Conservation (phyloP, 2,797 vertebrate genomes). For the Fundulus diaphanus region DNA sequence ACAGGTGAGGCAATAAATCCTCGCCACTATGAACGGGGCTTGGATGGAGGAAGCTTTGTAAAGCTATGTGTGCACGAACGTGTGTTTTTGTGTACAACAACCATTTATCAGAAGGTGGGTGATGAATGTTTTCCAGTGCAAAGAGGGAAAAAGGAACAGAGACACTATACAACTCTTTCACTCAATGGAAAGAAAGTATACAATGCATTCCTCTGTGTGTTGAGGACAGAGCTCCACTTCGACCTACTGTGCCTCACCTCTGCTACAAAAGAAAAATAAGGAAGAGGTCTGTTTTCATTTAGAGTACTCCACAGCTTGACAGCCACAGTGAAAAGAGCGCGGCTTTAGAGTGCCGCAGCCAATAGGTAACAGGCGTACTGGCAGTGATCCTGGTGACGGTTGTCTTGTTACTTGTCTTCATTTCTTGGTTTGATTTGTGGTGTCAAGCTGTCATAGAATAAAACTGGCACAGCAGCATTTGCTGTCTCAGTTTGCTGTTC, state of each 20-base stretch:
- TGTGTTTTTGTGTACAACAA: slow-evolving; percentile 54
- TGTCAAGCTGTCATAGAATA: slow-evolving; percentile 76
- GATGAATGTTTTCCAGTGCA: slow-evolving; percentile 63
- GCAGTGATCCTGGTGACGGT: slow-evolving; percentile 69
- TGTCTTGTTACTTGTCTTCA: slow-evolving; percentile 75
- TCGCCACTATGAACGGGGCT: slow-evolving; percentile 27
- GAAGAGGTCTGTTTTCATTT: slow-evolving; percentile 72
- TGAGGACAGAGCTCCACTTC: slow-evolving; percentile 58
- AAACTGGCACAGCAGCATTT: slow-evolving; percentile 58
- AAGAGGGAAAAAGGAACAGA: slow-evolving; percentile 53
- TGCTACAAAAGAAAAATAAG: slow-evolving; percentile 44
- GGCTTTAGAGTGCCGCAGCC: slow-evolving; percentile 61
- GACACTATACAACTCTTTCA: slow-evolving; percentile 58
- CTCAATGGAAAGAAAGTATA: slow-evolving; percentile 54
- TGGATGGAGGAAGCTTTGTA: slow-evolving; percentile 32
- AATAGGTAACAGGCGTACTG: slow-evolving; percentile 70
- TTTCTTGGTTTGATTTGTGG: slow-evolving; percentile 76
- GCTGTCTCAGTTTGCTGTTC: slow-evolving; percentile 50
- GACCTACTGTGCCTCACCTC: slow-evolving; percentile 48
- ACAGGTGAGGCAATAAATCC: slow-evolving; percentile 44
- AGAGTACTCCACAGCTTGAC: slow-evolving; percentile 64
- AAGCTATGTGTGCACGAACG: slow-evolving; percentile 8
- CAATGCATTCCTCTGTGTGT: slow-evolving; percentile 63
- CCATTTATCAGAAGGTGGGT: slow-evolving; percentile 59
- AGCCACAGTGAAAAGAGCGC: slow-evolving; percentile 64